Conservation (phyloP, 2,113 vertebrate species). For the Nothobranchius kuhntae region DNA sequence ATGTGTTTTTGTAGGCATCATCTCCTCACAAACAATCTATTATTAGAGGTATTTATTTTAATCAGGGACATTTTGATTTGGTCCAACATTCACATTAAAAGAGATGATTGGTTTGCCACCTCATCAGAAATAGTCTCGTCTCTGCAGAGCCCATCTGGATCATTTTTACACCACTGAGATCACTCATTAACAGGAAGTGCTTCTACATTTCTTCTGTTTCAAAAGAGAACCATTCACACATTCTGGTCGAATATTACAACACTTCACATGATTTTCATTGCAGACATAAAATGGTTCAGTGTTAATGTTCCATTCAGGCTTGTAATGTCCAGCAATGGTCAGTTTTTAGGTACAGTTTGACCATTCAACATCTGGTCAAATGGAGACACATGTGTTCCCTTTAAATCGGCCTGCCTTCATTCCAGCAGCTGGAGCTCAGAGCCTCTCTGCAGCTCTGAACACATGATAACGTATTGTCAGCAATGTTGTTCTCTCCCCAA, state of each 20-base stretch:
- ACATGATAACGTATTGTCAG: no score
- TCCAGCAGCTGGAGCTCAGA: no score
- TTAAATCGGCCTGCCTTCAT: no score
- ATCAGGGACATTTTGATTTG: constrained; percentile 63
- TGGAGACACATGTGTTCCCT: no score
- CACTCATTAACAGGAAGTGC: constrained; percentile 39
- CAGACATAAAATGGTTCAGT: background rate
- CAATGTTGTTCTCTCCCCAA: no score
- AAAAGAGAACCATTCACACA: background rate
- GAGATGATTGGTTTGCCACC: constrained; percentile 61
- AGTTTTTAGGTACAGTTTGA: no score
- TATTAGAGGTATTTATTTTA: constrained; percentile 46
- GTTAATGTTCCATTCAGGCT: no score
- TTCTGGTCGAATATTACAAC: background rate
- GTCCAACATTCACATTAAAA: constrained; percentile 43
- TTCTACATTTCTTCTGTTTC: background rate
- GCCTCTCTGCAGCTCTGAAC: no score
- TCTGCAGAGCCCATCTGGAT: constrained; percentile 10
- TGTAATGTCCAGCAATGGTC: background rate
- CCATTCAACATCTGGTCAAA: no score
- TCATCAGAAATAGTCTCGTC: constrained; percentile 58
- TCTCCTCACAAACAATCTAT: constrained; percentile 10
- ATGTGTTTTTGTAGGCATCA: background rate
- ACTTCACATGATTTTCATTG: background rate
- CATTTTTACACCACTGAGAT: constrained; percentile 49